phyloP scores from a whole-genome alignment of 2,797 vertebrate species.

The Eulemur rubriventer region DNA sequence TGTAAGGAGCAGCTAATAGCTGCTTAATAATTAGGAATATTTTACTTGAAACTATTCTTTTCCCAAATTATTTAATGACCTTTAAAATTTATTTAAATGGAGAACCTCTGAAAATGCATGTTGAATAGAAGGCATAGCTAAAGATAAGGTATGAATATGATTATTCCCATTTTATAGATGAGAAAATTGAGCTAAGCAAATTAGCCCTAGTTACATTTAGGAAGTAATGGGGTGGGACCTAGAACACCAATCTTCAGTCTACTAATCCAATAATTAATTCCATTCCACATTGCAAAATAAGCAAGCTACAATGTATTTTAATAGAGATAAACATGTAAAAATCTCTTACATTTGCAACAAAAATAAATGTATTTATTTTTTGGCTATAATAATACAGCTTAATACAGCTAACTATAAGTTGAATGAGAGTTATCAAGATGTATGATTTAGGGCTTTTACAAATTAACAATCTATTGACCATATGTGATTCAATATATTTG shows the following conservation, averaged over 20 bases:
- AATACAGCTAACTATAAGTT: neutral
- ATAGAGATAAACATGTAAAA: neutral
- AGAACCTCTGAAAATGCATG: neutral
- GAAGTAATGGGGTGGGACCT: neutral
- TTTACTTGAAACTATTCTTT: neutral
- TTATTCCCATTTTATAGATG: constrained; percentile 6
- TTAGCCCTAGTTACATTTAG: neutral
- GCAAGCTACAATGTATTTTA: constrained; percentile 1
- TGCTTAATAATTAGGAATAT: constrained; percentile 3
- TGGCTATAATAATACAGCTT: neutral
- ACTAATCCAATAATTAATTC: neutral
- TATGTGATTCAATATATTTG: neutral
- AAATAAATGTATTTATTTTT: constrained; percentile 9
- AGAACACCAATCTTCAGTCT: constrained; percentile 23
- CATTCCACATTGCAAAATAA: neutral
- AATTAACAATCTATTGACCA: constrained; percentile 22
- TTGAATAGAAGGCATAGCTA: neutral
- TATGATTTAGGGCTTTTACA: neutral
- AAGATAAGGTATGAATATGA: neutral
- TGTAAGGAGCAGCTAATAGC: neutral
- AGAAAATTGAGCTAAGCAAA: constrained; percentile 29
- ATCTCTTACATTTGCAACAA: constrained; percentile 8
- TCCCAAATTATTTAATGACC: neutral
- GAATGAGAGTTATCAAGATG: neutral
- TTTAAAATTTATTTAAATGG: constrained; percentile 29